Base-by-base conservation (phyloP, 2,797 vertebrate genomes). In the Sciurus carolinensis region DNA sequence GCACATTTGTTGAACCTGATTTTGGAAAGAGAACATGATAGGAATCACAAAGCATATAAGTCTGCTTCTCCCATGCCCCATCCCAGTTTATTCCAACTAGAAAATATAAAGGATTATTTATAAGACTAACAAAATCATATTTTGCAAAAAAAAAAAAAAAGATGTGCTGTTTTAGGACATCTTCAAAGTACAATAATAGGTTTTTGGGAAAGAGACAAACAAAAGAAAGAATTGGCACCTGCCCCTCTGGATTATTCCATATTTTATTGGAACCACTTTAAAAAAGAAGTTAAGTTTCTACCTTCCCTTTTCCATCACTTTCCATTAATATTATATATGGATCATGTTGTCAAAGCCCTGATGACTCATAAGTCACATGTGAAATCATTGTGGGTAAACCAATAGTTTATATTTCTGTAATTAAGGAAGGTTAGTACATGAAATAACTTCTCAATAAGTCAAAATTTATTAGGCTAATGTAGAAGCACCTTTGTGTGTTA, bases 381-480 rank as follows among this genome's bases (percentile, higher is more conserved):
- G 33, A 93, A 82, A 90, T 71, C 30, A 69, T 71, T 95, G 30
- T 85, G 57, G 9, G 18, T 39, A 96, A 95, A 54, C 9, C 69
- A 81, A 80, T 57, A 42, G 59, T n/a, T 14, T n/a, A 9, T 15
- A 71, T 54, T 76, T 73, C 47, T 95, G 18, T 92, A 92, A 72
- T 30, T 81, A 73, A 67, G 80, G 6, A 77, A 86, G 14, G 73
- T 11, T 87, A 54, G 88, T 22, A 83, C 17, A 64, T 30, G 54
- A 24, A 52, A 80, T 87, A 64, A 1, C 11, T 93, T 87, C 52
- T 72, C 57, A n/a, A 75, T 50, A 86, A 66, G 30, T 71, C 66
- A 77, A 66, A 69, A 83, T 62, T 67, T 62, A n/a, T 66, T 79
- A 80, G 75, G 33, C 44, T 77, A 77, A 7, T 4, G 44, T 91